Base-by-base conservation (phyloP, 2,113 vertebrate species). In the Cygnus buccinator region DNA sequence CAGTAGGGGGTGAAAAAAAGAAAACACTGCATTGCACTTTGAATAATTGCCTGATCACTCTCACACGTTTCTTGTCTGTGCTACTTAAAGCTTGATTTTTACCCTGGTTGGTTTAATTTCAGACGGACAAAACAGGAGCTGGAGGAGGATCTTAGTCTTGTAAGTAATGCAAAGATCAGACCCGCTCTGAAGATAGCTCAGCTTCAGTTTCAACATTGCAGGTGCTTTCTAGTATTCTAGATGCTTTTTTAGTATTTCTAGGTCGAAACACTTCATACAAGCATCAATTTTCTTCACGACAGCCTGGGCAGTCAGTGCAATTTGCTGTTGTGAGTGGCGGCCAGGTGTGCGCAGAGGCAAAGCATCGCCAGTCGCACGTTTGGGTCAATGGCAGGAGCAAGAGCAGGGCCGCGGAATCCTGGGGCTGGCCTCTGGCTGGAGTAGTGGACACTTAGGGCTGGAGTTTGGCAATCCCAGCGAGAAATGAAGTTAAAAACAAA, bases 401-500 rank as follows among this genome's bases (percentile, higher is more conserved):
- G 71, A 58, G 1, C 39, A 23, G 52, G 18, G 11, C 19, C 22
- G 3, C 2, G 26, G 50, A n/a, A 33, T 59, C 18, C 39, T 31
- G 35, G 1, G 14, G 14, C 15, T 5, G 13, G 68, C 29, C 1
- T 48, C 66, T 82, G 67, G 74, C 81, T 78, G n/a, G 25, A 26
- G 54, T n/a, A 37, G 10, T 41, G 37, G 67, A 29, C 0, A 0
- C 0, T 33, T 31, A n/a, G 55, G 26, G 17, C 46, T 46, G 50
- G 19, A 57, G 14, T 62, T 75, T 55, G 89, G 75, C 73, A 81
- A 95, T 80, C 13, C 14, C 72, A 71, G 76, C 74, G 20, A 85
- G 75, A 95, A 80, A 92, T 2, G 39, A 59, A 84, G 90, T 73
- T 84, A 63, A 66, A 91, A 91, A 54, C 16, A 66, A 75, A 95